These are phyloP conservation scores for Pseudopipra pipra DNA, from an alignment of 2,113 vertebrate genomes.

Conservation along the genomic window DNA sequence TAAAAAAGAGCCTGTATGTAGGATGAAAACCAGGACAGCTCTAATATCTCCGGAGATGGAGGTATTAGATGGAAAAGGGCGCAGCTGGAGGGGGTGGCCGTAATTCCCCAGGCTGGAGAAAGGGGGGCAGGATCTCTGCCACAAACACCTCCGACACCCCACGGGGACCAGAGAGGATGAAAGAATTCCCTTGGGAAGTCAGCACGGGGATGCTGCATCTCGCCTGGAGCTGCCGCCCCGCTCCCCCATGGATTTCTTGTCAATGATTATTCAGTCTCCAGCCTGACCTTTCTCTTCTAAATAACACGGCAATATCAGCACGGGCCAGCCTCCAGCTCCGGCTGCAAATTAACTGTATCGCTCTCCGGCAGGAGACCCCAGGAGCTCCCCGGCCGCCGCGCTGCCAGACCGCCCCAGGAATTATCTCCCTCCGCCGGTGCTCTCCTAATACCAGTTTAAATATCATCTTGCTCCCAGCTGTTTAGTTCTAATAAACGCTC, in stretches of 20 bases:
- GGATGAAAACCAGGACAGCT: not conserved
- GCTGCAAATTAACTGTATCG: slow-evolving; percentile 57
- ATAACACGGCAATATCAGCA: slow-evolving; percentile 42
- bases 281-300: slow-evolving; percentile 68
- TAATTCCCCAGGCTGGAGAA: not conserved
- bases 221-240: not conserved
- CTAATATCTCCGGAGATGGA: rapidly evolving
- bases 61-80: not conserved
- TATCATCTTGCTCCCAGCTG: slow-evolving; percentile 82
- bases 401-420: slow-evolving; percentile 39
- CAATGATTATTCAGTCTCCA: slow-evolving; percentile 80
- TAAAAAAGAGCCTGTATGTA: not conserved
- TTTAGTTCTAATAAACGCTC: slow-evolving; percentile 75
- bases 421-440: slow-evolving; percentile 67
- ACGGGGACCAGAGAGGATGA: rapidly evolving
- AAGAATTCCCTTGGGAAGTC: not conserved
- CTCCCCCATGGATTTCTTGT: slow-evolving; percentile 73
- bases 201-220: not conserved
- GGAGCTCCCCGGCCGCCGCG: not conserved
- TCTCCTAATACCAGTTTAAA: slow-evolving; percentile 82
- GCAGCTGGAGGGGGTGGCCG: not conserved
- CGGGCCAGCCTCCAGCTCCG: slow-evolving; percentile 40
- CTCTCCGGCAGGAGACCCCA: not conserved
- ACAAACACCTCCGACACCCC: not conserved
- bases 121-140: not conserved